phyloP scores from a whole-genome alignment of 1,140 invertebrate genomes.

The Meloidogyne floridensis region DNA sequence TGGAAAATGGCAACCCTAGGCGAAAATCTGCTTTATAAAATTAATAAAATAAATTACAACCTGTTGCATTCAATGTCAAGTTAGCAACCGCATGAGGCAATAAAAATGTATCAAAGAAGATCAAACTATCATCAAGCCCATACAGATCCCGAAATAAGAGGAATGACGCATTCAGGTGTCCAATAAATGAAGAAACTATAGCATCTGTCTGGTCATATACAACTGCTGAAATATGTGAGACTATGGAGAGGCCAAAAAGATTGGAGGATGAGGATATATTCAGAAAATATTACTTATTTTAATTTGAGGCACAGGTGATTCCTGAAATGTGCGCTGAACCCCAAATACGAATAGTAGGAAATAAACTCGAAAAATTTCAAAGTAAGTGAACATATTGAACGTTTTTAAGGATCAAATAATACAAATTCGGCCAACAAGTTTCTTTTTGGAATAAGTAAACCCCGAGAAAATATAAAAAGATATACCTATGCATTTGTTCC shows the following conservation, averaged over 20 bases:
- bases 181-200: slow-evolving; percentile 29
- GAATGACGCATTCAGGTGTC: slow-evolving; percentile 39
- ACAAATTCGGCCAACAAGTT: too few relatives aligned
- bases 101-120: not conserved
- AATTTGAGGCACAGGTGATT: too few relatives aligned
- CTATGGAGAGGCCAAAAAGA: not conserved
- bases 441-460: too few relatives aligned
- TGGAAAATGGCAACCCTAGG: too few relatives aligned
- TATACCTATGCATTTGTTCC: too few relatives aligned
- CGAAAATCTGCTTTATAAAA: not conserved
- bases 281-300: too few relatives aligned
- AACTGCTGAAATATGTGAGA: slow-evolving; percentile 34
- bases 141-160: slow-evolving; percentile 42
- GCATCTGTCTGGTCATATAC: slow-evolving; percentile 36
- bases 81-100: not conserved
- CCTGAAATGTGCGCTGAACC: too few relatives aligned
- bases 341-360: too few relatives aligned
- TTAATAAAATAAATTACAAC: slow-evolving; percentile 9
- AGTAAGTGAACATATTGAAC: too few relatives aligned
- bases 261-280: not conserved
- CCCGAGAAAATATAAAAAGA: too few relatives aligned
- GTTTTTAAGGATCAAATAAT: too few relatives aligned
- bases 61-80: not conserved
- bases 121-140: slow-evolving; percentile 21
- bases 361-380: too few relatives aligned